Conservation (phyloP, 2,888 invertebrate species). For the Orthosia incerta region DNA sequence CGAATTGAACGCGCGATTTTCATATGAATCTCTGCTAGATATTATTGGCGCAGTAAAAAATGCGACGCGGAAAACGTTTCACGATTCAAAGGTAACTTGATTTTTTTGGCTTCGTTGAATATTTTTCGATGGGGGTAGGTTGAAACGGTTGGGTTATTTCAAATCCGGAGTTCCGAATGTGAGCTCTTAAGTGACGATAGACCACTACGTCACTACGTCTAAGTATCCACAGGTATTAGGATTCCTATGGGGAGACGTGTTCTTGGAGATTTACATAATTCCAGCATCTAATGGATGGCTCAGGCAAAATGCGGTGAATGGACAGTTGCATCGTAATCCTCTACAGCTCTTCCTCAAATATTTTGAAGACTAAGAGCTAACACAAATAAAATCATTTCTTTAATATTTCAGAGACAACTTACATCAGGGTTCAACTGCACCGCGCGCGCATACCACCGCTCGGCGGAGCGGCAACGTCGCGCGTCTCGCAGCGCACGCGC, state of each 20-base stretch:
- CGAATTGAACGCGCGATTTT: constrained; percentile 30
- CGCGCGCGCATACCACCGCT: constrained; percentile 96
- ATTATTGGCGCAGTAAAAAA: constrained; percentile 41
- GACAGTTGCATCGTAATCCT: neutral
- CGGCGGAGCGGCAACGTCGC: constrained; percentile 95
- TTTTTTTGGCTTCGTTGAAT: constrained; percentile 25
- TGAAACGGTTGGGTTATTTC: neutral
- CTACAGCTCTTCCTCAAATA: neutral
- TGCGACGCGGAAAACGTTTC: constrained; percentile 40
- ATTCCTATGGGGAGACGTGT: too few species aligned
- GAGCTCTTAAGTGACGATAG: neutral
- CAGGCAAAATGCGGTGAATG: neutral
- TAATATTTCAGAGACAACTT: constrained; percentile 62
- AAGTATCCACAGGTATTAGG: neutral
- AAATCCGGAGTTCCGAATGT: neutral
- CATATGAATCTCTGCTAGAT: constrained; percentile 36
- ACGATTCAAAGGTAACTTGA: constrained; percentile 31
- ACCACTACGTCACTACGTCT: neutral
- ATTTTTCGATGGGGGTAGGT: neutral
- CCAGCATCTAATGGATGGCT: neutral
- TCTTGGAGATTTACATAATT: neutral
- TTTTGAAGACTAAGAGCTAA: too few species aligned
- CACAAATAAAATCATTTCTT: neutral
- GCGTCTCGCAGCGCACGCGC: constrained; percentile 97
- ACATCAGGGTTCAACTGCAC: constrained; percentile 92